Evolutionary conservation across 2,113 vertebrate species (phyloP), one percentile per base, ranked within the genome.

Genomic region (Erinaceus europaeus): DNA sequence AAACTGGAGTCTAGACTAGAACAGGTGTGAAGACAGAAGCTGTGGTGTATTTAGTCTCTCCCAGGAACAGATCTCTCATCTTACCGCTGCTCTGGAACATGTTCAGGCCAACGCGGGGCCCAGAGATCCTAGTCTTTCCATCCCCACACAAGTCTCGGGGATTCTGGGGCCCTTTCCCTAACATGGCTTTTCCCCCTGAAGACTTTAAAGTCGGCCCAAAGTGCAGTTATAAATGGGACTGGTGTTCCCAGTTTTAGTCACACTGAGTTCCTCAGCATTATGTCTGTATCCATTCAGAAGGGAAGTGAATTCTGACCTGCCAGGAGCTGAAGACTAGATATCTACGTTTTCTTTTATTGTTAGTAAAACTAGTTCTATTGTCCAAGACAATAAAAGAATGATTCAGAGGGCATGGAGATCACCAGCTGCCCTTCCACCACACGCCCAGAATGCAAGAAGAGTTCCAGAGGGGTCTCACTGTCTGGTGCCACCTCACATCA

Each of bases 11-110:
- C 75, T 53, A 67, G 36, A 67, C 42, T 10, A 75, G 48, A 34
- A 65, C 29, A 50, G 76, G 20, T 25, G 42, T 48, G 42, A 78
- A 92, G 69, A 86, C 42, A 83, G 73, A 48, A 91, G 62, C 50
- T 36, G 23, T 5, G 23, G 18, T 1, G 1, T 32, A 32, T 50
- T 69, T 11, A 4, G 6, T 50, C 21, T 84, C 83, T 44, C 38
- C 46, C 53, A 55, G 46, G 48, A 64, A 69, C 69, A 73, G 1
- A 36, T 32, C 62, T 61, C 15, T 20, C 18, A 52, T 64, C n/a
- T 44, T 74, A 65, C 44, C 64, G 21, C 42, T 81, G 44, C 61
- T 32, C 32, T 42, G 52, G 27, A 68, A 72, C 0, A 9, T 44
- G 67, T 65, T 65, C 69, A 40, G 18, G 36, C 52, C 13, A 55